phyloP scores from a whole-genome alignment of 2,113 vertebrate genomes.

The Aegithalos caudatus region DNA sequence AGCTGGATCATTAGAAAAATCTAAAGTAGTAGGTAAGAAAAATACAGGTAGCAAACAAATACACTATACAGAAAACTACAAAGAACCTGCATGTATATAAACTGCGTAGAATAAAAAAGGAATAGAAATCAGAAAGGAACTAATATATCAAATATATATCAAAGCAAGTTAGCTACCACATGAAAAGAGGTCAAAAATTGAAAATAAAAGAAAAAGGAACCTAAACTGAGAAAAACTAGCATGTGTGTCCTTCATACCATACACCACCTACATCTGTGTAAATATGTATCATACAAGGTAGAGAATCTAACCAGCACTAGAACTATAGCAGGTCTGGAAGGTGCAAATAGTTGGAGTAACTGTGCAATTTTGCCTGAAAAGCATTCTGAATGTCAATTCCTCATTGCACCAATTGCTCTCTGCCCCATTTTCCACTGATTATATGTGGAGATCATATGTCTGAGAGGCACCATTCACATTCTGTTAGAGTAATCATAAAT shows the following conservation, averaged over 20 bases:
- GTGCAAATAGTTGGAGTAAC: neutral
- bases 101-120: fast-evolving
- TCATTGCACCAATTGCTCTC: neutral
- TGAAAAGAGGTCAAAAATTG: neutral
- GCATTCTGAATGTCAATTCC: neutral
- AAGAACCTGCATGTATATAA: neutral
- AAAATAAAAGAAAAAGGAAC: neutral
- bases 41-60: neutral
- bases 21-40: neutral
- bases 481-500: neutral
- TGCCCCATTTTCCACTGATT: neutral
- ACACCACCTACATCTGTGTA: fast-evolving
- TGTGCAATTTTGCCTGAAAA: neutral
- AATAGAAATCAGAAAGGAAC: neutral
- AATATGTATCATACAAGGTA: neutral
- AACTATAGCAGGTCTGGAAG: neutral
- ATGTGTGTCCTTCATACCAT: neutral
- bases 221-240: neutral
- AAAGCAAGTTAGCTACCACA: neutral
- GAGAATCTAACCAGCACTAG: neutral
- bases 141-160: neutral
- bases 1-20: neutral
- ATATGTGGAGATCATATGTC: neutral
- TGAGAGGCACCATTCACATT: neutral
- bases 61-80: neutral